Evolutionary conservation across 2,888 invertebrate species (phyloP).

Genomic region (Masnerella sp.): DNA sequence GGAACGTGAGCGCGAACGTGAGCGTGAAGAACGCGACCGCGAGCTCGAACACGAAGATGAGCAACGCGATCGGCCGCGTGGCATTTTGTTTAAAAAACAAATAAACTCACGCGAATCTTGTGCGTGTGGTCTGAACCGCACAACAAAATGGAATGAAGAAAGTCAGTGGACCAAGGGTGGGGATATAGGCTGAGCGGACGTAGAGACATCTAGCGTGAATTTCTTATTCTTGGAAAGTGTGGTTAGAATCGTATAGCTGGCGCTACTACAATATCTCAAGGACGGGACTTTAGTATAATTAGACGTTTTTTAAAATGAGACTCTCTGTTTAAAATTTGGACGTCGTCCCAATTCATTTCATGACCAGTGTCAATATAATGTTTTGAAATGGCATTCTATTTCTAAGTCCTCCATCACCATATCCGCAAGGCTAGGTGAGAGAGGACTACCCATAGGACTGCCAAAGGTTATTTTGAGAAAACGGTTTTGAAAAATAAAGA

Average conservation of each 20-base stretch:
- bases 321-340: too few relatives aligned
- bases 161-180: not conserved
- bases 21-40: conserved; percentile 1
- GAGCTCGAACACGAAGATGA: not conserved
- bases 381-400: too few relatives aligned
- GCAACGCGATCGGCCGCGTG: not conserved
- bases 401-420: too few relatives aligned
- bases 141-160: not conserved
- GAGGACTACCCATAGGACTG: too few relatives aligned
- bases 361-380: too few relatives aligned
- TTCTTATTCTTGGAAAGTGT: not conserved
- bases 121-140: not conserved
- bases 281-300: too few relatives aligned
- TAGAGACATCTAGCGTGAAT: not conserved
- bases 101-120: not conserved
- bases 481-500: too few relatives aligned
- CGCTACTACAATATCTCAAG: too few relatives aligned
- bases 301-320: too few relatives aligned
- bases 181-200: not conserved
- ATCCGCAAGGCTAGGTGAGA: too few relatives aligned
- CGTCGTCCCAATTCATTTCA: too few relatives aligned
- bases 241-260: not conserved
- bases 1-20: not conserved
- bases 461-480: too few relatives aligned
- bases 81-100: not conserved